Evolutionary conservation across 2,888 invertebrate species (phyloP).

Genomic region (Aporophyla lueneburgensis): DNA sequence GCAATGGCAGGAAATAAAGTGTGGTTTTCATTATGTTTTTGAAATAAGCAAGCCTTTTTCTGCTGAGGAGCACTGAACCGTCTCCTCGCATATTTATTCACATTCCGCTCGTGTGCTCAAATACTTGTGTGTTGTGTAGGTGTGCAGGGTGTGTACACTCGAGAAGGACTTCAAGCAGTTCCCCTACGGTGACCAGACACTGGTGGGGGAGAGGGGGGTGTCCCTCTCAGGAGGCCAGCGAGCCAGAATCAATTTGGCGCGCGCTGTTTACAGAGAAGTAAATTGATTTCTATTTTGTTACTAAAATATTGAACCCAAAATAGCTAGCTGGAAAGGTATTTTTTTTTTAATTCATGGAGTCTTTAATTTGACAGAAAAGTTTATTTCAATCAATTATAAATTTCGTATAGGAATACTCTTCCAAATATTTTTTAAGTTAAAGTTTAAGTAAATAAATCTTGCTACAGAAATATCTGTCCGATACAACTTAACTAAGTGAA

Average conservation of each 20-base stretch:
- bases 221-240: constrained; percentile 94
- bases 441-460: background rate
- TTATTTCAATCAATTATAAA: background rate
- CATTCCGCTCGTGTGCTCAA: background rate
- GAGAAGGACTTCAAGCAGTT: constrained; percentile 91
- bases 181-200: constrained; percentile 92
- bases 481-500: background rate
- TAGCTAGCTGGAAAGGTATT: constrained; percentile 39
- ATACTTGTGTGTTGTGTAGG: constrained; percentile 72
- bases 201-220: constrained; percentile 94
- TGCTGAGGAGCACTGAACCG: background rate
- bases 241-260: constrained; percentile 93
- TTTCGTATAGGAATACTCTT: background rate
- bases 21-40: background rate
- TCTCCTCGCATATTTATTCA: constrained; percentile 7
- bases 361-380: background rate
- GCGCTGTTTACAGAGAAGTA: constrained; percentile 88
- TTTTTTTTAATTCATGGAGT: background rate
- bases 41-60: background rate
- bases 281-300: constrained; percentile 71
- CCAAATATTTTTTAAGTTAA: background rate
- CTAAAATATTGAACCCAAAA: constrained; percentile 67
- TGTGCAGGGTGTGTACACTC: constrained; percentile 89
- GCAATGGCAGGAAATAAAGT: background rate
- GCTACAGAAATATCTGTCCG: background rate